phyloP scores from a whole-genome alignment of 2,113 vertebrate species.

The Thinocorus orbignyianus region DNA sequence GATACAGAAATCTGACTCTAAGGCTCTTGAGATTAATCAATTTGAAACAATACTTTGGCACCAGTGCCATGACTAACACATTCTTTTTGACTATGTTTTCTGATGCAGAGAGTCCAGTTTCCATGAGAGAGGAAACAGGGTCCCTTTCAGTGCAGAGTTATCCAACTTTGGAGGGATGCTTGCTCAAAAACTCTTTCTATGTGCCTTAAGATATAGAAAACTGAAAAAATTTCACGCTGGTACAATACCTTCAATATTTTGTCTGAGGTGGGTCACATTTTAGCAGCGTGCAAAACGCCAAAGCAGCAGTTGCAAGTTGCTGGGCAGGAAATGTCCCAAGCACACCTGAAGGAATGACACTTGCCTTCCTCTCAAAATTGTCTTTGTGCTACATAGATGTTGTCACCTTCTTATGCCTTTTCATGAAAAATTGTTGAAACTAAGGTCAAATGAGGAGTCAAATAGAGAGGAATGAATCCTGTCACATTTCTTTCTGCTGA shows the following conservation, averaged over 20 bases:
- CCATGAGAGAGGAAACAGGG: rapidly evolving
- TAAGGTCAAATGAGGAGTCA: not conserved
- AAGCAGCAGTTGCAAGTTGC: not conserved
- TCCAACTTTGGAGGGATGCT: not conserved
- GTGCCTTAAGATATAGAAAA: not conserved
- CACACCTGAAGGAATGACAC: not conserved
- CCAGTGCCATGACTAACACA: rapidly evolving
- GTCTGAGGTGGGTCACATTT: not conserved
- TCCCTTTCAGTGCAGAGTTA: not conserved
- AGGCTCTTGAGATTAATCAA: not conserved
- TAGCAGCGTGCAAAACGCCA: not conserved
- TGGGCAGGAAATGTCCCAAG: rapidly evolving
- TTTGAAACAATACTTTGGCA: not conserved
- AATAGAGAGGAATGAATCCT: not conserved
- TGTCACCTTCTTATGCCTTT: not conserved
- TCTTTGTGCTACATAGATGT: not conserved
- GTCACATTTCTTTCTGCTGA: not conserved
- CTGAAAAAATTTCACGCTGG: not conserved
- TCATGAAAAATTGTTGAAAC: not conserved
- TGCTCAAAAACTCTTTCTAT: not conserved
- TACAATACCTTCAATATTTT: not conserved
- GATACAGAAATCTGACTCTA: not conserved
- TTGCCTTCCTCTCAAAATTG: not conserved
- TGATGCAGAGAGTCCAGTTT: not conserved
- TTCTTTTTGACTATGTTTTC: not conserved